Evolutionary conservation across 2,113 vertebrate genomes (phyloP).

Genomic region (Helogale parvula): DNA sequence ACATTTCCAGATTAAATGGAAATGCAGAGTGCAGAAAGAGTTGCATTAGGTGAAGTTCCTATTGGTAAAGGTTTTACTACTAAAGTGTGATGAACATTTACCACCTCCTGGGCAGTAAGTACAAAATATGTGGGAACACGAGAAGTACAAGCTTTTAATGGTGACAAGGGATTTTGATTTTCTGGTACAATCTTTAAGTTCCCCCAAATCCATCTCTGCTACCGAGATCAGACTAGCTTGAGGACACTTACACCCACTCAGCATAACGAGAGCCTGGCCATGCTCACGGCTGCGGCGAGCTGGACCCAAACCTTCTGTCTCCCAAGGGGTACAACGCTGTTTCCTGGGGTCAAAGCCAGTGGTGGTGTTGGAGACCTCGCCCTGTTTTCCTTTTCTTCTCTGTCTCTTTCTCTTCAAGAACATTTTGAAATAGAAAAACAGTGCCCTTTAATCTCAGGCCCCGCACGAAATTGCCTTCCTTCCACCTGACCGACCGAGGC

Average conservation of each 20-base stretch:
- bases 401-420: neutral
- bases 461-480: neutral
- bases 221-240: neutral
- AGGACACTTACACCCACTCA: too few relatives aligned
- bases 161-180: neutral
- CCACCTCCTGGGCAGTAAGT: neutral
- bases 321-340: neutral
- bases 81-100: neutral
- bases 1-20: neutral
- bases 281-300: neutral
- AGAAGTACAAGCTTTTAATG: neutral
- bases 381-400: neutral
- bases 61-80: neutral
- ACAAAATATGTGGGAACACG: neutral
- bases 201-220: neutral
- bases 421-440: slow-evolving; percentile 5
- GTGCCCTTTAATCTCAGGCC: neutral
- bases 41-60: neutral
- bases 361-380: neutral
- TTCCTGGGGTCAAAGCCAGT: neutral
- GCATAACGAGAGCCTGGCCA: fast-evolving
- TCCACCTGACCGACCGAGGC: slow-evolving; percentile 63
- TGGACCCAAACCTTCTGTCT: neutral
- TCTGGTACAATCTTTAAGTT: neutral
- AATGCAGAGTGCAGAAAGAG: neutral